These are phyloP conservation scores for Drosophila gaucha DNA, from an alignment of 2,888 invertebrate genomes.

Conservation along the genomic window DNA sequence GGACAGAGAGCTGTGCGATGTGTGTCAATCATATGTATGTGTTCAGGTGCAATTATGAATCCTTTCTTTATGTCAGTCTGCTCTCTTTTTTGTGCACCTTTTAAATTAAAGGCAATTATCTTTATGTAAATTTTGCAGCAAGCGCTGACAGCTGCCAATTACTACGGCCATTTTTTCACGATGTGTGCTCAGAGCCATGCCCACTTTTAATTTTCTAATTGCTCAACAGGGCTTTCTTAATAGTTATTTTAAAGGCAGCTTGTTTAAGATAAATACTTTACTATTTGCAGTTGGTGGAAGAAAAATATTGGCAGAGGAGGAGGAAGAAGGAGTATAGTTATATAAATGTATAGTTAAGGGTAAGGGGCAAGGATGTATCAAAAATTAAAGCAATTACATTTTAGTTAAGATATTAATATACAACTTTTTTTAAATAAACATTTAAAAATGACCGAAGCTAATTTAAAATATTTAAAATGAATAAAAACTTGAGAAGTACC, in stretches of 20 bases:
- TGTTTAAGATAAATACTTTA: neutral
- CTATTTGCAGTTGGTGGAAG: too few relatives aligned
- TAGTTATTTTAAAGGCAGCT: neutral
- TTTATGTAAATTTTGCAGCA: constrained; percentile 52
- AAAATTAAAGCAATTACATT: too few relatives aligned
- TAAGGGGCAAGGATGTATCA: too few relatives aligned
- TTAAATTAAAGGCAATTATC: constrained; percentile 75
- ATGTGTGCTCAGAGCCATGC: neutral
- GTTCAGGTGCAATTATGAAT: constrained; percentile 64
- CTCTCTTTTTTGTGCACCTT: constrained; percentile 30
- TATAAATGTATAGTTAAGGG: too few relatives aligned
- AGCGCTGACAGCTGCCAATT: constrained; percentile 29
- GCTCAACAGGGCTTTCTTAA: neutral
- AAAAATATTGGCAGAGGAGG: too few relatives aligned
- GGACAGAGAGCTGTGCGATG: neutral
- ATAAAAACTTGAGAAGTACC: too few relatives aligned
- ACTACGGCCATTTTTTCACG: neutral
- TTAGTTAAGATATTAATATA: too few relatives aligned
- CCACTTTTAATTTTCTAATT: constrained; percentile 24
- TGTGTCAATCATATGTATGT: constrained; percentile 32
- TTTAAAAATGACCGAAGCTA: too few relatives aligned
- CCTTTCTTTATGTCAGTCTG: constrained; percentile 19
- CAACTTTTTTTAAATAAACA: too few relatives aligned
- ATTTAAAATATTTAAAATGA: too few relatives aligned
- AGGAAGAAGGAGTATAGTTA: too few relatives aligned